Base-by-base conservation (phyloP, 2,888 invertebrate species). In the Exephanes ischioxanthus region DNA sequence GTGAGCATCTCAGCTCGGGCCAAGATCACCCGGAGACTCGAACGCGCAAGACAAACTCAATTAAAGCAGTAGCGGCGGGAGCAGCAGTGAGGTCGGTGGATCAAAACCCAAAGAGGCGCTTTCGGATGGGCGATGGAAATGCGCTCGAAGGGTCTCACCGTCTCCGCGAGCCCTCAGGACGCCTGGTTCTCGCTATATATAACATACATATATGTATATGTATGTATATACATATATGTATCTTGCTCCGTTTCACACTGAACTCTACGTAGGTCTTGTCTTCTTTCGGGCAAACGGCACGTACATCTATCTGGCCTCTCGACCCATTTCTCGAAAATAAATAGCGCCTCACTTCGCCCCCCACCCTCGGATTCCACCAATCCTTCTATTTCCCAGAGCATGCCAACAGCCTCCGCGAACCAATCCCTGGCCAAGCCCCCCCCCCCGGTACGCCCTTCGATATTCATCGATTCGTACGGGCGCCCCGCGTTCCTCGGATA, bases 1-100 rank as follows among this genome's bases (percentile, higher is more conserved):
- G 67, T 14, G 41, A 67, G 70, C 9, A 63, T 63, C 55, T 76
- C 51, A 19, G 51, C 68, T 80, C 58, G 61, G 80, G 67, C 22
- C 79, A 48, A 70, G 70, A 81, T 48, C 45, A 16, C 76, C 71
- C 66, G 67, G 30, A 87, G 48, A 75, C 76, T 86, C 77, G 85
- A 87, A 88, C 76, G 53, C 45, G 86, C 84, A 86, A 82, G 77
- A 88, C 87, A 88, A 90, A 89, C 86, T 90, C 87, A 88, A 89
- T 90, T 90, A 89, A 89, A 86, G 86, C 86, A 26, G 63, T 22
- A 45, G 79, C 68, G 63, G 63, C 68, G 58, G 48, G 19, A 48
- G 75, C 70, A 66, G 33, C 63, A 71, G 14, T 37, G 45, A 73
- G 55, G 82, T 85, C 61, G 72, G 81, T 84, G 88, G 86, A 90